These are phyloP conservation scores for Drepana arcuata DNA, from an alignment of 1,140 invertebrate species.

Conservation along the genomic window DNA sequence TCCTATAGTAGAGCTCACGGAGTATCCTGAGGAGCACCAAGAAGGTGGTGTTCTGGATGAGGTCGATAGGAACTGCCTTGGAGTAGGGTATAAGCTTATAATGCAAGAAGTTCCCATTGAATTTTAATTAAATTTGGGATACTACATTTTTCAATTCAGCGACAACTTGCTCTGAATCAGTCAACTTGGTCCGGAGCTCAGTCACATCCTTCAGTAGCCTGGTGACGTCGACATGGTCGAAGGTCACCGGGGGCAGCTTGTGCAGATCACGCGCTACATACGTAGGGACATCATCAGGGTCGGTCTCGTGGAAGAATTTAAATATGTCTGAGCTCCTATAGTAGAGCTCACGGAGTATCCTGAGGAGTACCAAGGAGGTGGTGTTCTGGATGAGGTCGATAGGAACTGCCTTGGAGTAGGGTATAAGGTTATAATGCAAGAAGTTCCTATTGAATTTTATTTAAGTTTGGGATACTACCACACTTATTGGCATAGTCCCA, in stretches of 20 bases:
- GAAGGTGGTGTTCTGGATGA: constrained; percentile 1
- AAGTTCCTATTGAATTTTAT: constrained; percentile 57
- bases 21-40: constrained; percentile 3
- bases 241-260: no score
- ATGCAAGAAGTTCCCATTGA: constrained; percentile 56
- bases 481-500: no score
- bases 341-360: constrained; percentile 29
- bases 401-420: constrained; percentile 10
- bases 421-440: constrained; percentile 39
- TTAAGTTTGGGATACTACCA: no score
- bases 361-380: neutral
- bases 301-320: no score
- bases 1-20: constrained; percentile 35
- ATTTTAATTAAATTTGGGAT: constrained; percentile 28
- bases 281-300: no score
- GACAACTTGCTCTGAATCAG: no score
- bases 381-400: constrained; percentile 7
- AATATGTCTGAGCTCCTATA: constrained; percentile 33
- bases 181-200: no score
- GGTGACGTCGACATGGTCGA: no score
- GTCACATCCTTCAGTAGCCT: no score
- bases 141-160: no score
- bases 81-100: constrained; percentile 28
- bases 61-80: constrained; percentile 6
- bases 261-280: no score